These are phyloP conservation scores for Pachypeltis micranthus DNA, from an alignment of 1,140 invertebrate genomes.

Conservation along the genomic window DNA sequence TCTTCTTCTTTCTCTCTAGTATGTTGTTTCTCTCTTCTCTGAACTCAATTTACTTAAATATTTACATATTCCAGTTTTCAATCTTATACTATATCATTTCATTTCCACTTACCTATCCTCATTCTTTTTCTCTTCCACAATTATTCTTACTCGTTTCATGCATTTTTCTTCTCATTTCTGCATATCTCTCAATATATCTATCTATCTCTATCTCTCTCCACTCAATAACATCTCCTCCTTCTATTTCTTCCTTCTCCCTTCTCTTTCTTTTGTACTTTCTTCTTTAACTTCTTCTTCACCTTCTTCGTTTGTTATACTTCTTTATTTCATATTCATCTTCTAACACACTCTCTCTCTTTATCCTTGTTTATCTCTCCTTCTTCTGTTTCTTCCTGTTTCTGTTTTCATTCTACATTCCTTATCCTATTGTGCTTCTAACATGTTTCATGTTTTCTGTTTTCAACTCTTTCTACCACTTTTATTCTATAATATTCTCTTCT, in stretches of 20 bases:
- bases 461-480: too few species aligned
- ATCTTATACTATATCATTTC: background rate
- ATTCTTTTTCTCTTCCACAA: too few species aligned
- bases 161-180: too few species aligned
- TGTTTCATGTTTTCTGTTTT: too few species aligned
- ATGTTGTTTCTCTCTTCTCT: background rate
- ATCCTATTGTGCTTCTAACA: background rate
- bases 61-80: background rate
- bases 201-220: background rate
- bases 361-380: background rate
- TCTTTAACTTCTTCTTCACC: background rate
- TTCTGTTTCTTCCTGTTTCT: constrained; percentile 10
- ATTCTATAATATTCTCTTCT: background rate
- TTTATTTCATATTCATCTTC: background rate
- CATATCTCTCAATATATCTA: too few species aligned
- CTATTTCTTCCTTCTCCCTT: background rate
- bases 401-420: background rate
- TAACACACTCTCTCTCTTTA: background rate
- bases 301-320: background rate
- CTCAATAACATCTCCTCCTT: background rate
- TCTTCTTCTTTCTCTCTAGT: background rate
- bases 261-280: background rate
- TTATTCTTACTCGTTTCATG: too few species aligned
- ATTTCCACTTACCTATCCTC: background rate
- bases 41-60: background rate